Base-by-base conservation (phyloP, 2,888 invertebrate genomes). In the Agonum fuliginosum region DNA sequence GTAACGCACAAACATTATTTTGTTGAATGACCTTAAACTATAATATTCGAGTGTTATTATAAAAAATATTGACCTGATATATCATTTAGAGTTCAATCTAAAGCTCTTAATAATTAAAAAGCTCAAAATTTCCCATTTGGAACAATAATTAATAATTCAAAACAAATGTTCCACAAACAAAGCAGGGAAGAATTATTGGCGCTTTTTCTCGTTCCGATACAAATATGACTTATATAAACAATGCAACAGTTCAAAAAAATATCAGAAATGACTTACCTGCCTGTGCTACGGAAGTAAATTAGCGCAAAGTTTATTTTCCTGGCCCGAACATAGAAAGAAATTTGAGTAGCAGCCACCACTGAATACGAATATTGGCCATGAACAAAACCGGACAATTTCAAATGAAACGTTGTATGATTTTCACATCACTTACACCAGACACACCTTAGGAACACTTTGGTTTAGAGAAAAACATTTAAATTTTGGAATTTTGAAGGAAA, bases 281-380 rank as follows among this genome's bases (percentile, higher is more conserved):
- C 75, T 41, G 19, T 46, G 75, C 67, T 67, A 34, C 75, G 75
- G 75, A 75, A 75, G 75, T 67, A 62, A 58, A 24, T 43, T 46
- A 43, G 54, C 41, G 30, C 54, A 54, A 51, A 34, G 41, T 65
- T 74, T 74, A 74, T 74, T 74, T 74, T 62, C 62, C 74, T 62
- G 27, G 43, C 46, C 62, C 62, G 46, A 43, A 75, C 75, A 67
- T 75, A 43, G 46, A 74, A 34, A 62, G 46, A 65, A 74, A 67
- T 75, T 75, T 75, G 22, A 34, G 48, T 67, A 30, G 67, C 75
- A 75, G 30, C 48, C 51, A 48, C 37, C 58, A 73, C 43, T 30
- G 34, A 62, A 62, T 65, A 46, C 74, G 74, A 75, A 75, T 48
- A 48, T 75, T 65, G 46, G 75, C 67, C 75, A 75, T 75, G 30